A percentile compares a stretch with the other conserved stretches of the same genome.
phyloP scores from a whole-genome alignment of 2,888 invertebrate genomes.

The Mechanitis mazaeus region DNA sequence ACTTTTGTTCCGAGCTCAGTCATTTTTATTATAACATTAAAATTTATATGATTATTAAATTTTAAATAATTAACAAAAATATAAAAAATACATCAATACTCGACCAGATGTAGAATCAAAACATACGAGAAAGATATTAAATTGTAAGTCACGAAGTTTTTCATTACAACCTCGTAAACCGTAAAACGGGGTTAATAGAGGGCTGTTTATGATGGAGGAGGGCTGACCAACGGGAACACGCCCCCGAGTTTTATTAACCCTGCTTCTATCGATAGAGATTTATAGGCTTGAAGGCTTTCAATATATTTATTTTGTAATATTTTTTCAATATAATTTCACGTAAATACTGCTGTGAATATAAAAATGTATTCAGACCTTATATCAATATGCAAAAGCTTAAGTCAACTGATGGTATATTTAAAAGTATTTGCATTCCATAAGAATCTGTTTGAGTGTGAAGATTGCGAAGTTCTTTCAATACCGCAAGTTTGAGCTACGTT shows the following conservation, averaged over 20 bases:
- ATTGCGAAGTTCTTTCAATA: constrained; percentile 5
- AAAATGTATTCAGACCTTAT: not conserved
- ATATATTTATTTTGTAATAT: too few species aligned
- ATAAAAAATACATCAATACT: not conserved
- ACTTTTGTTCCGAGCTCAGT: too few species aligned
- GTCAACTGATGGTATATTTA: constrained; percentile 1
- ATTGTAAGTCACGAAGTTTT: constrained; percentile 25
- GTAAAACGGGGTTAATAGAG: constrained; percentile 36
- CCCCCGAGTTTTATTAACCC: constrained; percentile 63
- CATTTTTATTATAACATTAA: too few species aligned
- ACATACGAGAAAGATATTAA: constrained; percentile 13
- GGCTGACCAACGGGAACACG: constrained; percentile 56
- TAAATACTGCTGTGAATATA: too few species aligned
- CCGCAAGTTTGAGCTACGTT: not conserved
- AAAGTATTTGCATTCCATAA: not conserved
- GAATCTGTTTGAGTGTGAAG: constrained; percentile 5
- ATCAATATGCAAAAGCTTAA: not conserved
- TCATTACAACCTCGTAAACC: constrained; percentile 43
- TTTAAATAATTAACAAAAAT: not conserved
- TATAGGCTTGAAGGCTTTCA: not conserved
- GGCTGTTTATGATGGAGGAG: constrained; percentile 34
- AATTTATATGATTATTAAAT: too few species aligned
- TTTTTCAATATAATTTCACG: too few species aligned
- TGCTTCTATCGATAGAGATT: constrained; percentile 16
- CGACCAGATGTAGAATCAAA: not conserved